phyloP scores from a whole-genome alignment of 2,888 invertebrate genomes.

The Diarsia mendica region DNA sequence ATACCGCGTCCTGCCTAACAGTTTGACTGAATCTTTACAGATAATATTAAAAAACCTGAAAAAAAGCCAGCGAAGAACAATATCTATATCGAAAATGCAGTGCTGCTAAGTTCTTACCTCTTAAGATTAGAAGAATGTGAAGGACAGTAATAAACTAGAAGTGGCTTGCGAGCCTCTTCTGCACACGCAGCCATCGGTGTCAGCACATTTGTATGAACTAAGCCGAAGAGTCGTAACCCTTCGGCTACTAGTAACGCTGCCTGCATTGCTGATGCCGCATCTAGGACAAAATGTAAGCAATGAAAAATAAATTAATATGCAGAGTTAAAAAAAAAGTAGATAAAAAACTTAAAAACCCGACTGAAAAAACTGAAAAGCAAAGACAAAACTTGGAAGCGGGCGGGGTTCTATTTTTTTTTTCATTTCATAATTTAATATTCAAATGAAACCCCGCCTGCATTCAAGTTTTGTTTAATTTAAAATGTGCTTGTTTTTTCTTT shows the following conservation, averaged over 20 bases:
- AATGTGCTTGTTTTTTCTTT: too few relatives aligned
- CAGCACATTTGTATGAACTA: conserved; percentile 93
- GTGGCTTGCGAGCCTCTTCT: conserved; percentile 89
- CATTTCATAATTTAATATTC: too few relatives aligned
- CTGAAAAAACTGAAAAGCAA: too few relatives aligned
- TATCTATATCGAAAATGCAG: too few relatives aligned
- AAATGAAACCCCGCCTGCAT: too few relatives aligned
- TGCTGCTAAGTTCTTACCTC: conserved; percentile 80
- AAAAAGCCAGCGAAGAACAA: not conserved
- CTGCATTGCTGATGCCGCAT: conserved; percentile 93
- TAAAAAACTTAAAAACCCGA: too few relatives aligned
- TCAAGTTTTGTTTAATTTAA: too few relatives aligned
- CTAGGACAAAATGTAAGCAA: conserved; percentile 79
- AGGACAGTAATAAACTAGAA: conserved; percentile 93
- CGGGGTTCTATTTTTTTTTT: too few relatives aligned
- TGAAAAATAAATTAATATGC: too few relatives aligned
- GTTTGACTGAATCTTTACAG: not conserved
- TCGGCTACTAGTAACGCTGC: conserved; percentile 93
- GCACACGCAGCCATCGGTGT: conserved; percentile 93
- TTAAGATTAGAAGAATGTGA: conserved; percentile 93
- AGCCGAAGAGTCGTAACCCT: conserved; percentile 93
- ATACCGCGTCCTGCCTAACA: not conserved
- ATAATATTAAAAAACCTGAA: not conserved
- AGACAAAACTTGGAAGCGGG: too few relatives aligned
- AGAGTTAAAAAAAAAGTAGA: too few relatives aligned